Evolutionary conservation across 2,113 vertebrate species (phyloP), one percentile per base, ranked within the genome.

Genomic region (Cephalopterus ornatus): DNA sequence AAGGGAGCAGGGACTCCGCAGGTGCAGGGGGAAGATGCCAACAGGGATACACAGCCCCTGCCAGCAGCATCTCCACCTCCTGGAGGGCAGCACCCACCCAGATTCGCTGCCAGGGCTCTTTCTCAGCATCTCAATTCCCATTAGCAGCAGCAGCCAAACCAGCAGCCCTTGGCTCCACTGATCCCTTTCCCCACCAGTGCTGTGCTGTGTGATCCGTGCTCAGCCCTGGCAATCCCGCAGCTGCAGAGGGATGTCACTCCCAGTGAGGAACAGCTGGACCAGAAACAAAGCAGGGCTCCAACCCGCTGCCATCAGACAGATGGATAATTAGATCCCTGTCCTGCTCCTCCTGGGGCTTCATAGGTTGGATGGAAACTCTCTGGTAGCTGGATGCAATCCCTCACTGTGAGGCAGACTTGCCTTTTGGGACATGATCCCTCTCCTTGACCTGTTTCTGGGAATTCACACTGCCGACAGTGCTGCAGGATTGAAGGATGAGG

Each of bases 321-420:
- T 6, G 39, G 46, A 39, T 44, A 30, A 58, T 46, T 50, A 66
- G 24, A 79, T 58, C 52, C 71, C 50, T 52, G 58, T n/a, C 24
- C 37, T 72, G 50, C 37, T 52, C 11, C 30, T 50, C 39, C 16
- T 2, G 0, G 44, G 20, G 44, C 52, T 78, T 21, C 2, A 1
- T 1, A 1, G 55, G 18, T 21, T 70, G 30, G 18, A 4, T 76
- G 55, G 18, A 47, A 44, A 37, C 23, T 39, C 28, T 12, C 44
- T 41, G 53, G 70, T n/a, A 89, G 28, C 53, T 41, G 2, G 1
- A n/a, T n/a, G 41, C 23, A 79, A 47, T 21, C 66, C n/a, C 16
- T 47, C 41, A 16, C n/a, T n/a, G n/a, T 0, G 0, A 23, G 33
- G 37, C 4, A 65, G 11, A 15, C 7, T 28, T 53, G 24, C 3